Base-by-base conservation (phyloP, 2,888 invertebrate species). In the Lomographa bimaculata region DNA sequence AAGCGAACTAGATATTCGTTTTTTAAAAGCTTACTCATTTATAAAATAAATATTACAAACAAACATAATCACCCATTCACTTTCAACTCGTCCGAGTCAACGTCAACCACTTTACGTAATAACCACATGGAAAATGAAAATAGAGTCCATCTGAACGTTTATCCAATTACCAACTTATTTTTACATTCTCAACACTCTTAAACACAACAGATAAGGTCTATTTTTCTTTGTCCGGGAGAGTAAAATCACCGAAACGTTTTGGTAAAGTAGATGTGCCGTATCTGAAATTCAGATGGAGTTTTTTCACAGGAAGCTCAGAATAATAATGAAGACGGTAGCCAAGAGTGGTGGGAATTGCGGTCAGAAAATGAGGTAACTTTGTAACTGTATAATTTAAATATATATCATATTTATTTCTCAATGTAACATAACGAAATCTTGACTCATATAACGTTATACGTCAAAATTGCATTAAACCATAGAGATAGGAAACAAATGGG, bases 201-300 rank as follows among this genome's bases (percentile, higher is more conserved):
- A n/a, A n/a, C n/a, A 6, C 8, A 14, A 3, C 5, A 2, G 11
- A 5, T 3, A 62, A 46, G 52, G 55, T 39, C 42, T 38, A 46
- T 54, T 39, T 57, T 39, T 35, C 17, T 38, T 33, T 19, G 33
- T 34, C 17, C 7, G 12, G 24, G 12, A 11, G 8, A 28, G 21
- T 23, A 39, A 24, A 48, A 54, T 52, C 48, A 50, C 46, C 44
- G 51, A 44, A 46, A 49, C 54, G 52, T 71, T 72, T 69, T 52
- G 57, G 68, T 67, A 60, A 64, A 64, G 42, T 43, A 43, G 42
- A 43, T 60, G 63, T 66, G 59, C 56, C 61, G 35, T 50, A 78
- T 78, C 74, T 75, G 72, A 78, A 79, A 66, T 79, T 79, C 74
- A 73, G 71, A 77, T 78, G 64, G 59, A 64, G 64, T 69, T 75